Evolutionary conservation across 1,140 invertebrate species (phyloP).

Genomic region (Zophobas morio): DNA sequence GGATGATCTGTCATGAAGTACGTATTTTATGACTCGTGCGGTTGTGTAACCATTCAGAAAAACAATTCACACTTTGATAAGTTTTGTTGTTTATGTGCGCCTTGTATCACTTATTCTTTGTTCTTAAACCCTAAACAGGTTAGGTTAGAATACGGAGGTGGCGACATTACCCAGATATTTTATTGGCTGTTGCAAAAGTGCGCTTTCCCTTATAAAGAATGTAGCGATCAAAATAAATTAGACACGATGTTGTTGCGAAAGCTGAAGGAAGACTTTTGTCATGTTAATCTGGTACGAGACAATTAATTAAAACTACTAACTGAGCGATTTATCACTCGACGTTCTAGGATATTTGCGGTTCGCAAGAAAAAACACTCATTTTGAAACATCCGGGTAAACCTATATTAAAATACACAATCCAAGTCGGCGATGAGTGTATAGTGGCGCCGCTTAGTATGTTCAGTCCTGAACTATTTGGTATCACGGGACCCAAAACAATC

Average conservation of each 20-base stretch:
- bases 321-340: not conserved
- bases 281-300: constrained; percentile 82
- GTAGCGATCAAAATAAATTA: constrained; percentile 78
- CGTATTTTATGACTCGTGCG: no score
- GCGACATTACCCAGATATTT: constrained; percentile 89
- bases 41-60: no score
- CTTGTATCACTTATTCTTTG: not conserved
- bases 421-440: constrained; percentile 95
- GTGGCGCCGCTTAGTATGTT: constrained; percentile 91
- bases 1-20: no score
- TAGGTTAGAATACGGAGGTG: constrained; percentile 90
- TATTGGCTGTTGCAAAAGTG: constrained; percentile 90
- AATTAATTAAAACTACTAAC: not conserved
- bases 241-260: constrained; percentile 85
- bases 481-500: constrained; percentile 82
- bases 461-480: constrained; percentile 88
- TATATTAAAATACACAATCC: constrained; percentile 82
- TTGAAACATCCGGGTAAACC: constrained; percentile 81
- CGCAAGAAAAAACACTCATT: constrained; percentile 84
- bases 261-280: constrained; percentile 92
- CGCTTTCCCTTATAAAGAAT: constrained; percentile 89
- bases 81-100: no score
- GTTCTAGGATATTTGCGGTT: constrained; percentile 85
- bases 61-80: no score
- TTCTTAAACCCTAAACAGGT: constrained; percentile 63